Conservation (phyloP, 2,888 invertebrate species). For the Halictus quadricinctus region DNA sequence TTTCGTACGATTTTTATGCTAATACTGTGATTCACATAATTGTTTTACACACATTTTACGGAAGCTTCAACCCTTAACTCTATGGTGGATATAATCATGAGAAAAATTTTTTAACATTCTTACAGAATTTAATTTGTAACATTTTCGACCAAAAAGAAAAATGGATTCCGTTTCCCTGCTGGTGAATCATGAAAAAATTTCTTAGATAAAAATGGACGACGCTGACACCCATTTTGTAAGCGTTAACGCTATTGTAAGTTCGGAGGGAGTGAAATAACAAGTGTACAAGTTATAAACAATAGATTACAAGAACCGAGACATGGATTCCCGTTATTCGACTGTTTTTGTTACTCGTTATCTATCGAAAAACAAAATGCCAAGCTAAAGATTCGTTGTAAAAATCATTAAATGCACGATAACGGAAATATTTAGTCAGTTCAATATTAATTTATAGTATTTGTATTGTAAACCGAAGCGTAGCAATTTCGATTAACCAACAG, state of each 20-base stretch:
- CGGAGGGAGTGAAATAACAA: not conserved
- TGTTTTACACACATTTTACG: no score
- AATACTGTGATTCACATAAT: no score
- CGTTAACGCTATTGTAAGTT: not conserved
- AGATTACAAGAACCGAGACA: not conserved
- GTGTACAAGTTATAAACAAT: not conserved
- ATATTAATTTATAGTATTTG: not conserved
- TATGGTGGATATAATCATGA: no score
- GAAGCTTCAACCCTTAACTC: no score
- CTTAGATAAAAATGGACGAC: not conserved
- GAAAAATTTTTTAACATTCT: not conserved
- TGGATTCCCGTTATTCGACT: not conserved
- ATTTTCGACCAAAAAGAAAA: not conserved
- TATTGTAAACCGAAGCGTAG: not conserved
- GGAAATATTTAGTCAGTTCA: not conserved
- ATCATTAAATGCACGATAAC: not conserved
- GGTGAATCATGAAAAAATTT: not conserved
- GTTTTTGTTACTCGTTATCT: not conserved
- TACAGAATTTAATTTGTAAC: not conserved
- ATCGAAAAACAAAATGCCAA: not conserved
- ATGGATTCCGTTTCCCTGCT: not conserved
- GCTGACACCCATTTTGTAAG: not conserved
- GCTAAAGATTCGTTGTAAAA: not conserved
- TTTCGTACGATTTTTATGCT: not conserved
- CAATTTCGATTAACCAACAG: not conserved